phyloP scores from a whole-genome alignment of 2,113 vertebrate genomes.

The human (Homo sapiens) region GRCh38 chr17:4493001-4493500 shows the following conservation, averaged over 20 bases:
- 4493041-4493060: conserved; percentile 32
- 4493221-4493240: background rate
- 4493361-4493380: background rate
- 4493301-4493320: conserved; percentile 20
- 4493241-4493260: background rate
- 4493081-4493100: conserved; percentile 72
- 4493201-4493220: background rate
- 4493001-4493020: conserved; percentile 23
- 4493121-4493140: conserved; percentile 64
- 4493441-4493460: conserved; percentile 76
- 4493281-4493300: background rate
- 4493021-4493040: conserved; percentile 65
- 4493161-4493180: conserved; percentile 59
- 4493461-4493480: conserved; percentile 13
- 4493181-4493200: background rate
- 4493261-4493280: background rate
- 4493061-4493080: conserved; percentile 61
- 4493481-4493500: background rate
- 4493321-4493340: conserved; percentile 53
- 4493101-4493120: conserved; percentile 76
- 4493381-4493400: background rate
- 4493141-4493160: background rate
- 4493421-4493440: background rate
- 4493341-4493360: background rate
- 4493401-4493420: background rate